phyloP scores from a whole-genome alignment of 1,140 invertebrate genomes.

The Carposina sasakii region DNA sequence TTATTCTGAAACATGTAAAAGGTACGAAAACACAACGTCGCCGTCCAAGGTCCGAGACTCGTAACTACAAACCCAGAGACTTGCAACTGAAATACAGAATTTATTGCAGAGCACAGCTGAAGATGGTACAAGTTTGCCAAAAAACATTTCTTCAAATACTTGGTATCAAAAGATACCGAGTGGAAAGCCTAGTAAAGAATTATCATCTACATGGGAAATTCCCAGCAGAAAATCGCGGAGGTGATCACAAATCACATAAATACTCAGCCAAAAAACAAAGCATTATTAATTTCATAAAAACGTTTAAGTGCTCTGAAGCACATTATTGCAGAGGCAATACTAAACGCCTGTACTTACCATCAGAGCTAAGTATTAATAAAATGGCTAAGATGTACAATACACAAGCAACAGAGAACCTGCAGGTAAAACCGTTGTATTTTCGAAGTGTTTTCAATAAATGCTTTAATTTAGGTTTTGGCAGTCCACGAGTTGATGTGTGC shows the following conservation, averaged over 20 bases:
- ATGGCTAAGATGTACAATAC: not conserved
- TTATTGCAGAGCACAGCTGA: not conserved
- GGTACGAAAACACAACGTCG: too few species aligned
- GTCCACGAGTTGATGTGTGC: not conserved
- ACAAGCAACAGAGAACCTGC: not conserved
- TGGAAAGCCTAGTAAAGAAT: not conserved
- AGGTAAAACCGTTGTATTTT: not conserved
- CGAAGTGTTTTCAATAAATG: not conserved
- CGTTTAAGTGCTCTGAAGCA: not conserved
- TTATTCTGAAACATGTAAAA: constrained; percentile 3
- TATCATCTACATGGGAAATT: not conserved
- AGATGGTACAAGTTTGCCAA: not conserved
- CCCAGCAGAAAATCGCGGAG: constrained; percentile 3
- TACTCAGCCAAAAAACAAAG: not conserved
- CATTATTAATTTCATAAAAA: not conserved
- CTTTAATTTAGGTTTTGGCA: constrained; percentile 2
- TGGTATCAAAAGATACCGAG: not conserved
- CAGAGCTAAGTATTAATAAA: not conserved
- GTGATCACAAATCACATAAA: not conserved
- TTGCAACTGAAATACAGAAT: not conserved
- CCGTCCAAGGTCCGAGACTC: too few species aligned
- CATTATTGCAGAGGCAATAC: not conserved
- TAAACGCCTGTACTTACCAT: not conserved
- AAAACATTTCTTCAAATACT: not conserved
- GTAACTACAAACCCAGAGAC: not conserved